Evolutionary conservation across 1,140 invertebrate genomes (phyloP), one percentile per base, ranked within the genome.

Genomic region (Neodiprion virginianus): DNA sequence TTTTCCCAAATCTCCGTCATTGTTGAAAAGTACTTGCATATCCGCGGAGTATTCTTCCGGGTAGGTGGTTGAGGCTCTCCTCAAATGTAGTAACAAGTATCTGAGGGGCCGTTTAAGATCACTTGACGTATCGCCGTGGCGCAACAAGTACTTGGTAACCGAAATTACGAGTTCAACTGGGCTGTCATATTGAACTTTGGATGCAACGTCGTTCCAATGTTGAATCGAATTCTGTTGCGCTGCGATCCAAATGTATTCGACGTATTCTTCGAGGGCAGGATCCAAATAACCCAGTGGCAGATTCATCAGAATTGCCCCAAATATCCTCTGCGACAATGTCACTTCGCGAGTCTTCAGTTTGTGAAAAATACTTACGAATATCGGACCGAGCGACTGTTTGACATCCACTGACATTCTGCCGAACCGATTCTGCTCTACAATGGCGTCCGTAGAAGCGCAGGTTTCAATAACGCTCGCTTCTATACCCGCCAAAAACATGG

Each of bases 241-340:
- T n/a, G 75, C 7, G 7, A 74, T 67, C 7, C 75, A 77, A 7
- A 80, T 53, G 69, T 76, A 79, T 66, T 65, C 53, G 14, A 79
- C 48, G 49, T 79, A 72, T 71, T 80, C 77, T 50, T 79, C 75
- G 8, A 79, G 11, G 17, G 77, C 71, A 2, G 79, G 78, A 73
- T 80, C 76, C 1, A 72, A n/a, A 12, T 71, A 53, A 71, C 53
- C 49, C 5, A 75, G 71, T 11, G 77, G 79, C 9, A 80, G 71
- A 11, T 79, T 77, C n/a, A 74, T 72, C 28, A 80, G 23, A 49
- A 80, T 79, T 21, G 77, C 49, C 28, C 77, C 76, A 48, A 79
- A 80, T 21, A 77, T 1, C 67, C 77, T 61, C 49, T 79, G 77
- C 8, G 77, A 50, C 23, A 79, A 17, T 65, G 47, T 0, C 10